phyloP scores from a whole-genome alignment of 53 echinoderm and acorn worm genomes.

The Holothuria leucospilota region DNA sequence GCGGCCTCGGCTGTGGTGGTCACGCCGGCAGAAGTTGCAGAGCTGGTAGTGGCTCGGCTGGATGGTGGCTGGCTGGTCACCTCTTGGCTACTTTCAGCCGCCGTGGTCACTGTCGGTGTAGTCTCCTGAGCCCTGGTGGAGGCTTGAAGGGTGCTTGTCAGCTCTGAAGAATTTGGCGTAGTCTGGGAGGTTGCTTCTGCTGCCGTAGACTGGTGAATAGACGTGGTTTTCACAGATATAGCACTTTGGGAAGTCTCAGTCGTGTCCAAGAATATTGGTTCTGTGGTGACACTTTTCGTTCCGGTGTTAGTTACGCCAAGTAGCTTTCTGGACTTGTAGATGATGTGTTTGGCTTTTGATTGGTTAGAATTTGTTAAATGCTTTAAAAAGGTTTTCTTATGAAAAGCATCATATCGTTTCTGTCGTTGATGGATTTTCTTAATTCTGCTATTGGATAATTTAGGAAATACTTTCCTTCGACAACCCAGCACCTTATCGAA shows the following conservation, averaged over 20 bases:
- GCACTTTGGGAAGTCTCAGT: background rate
- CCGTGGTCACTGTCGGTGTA: conserved; percentile 36
- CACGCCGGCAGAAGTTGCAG: background rate
- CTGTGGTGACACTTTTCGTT: too few relatives aligned
- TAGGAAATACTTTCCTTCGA: too few relatives aligned
- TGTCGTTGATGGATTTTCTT: too few relatives aligned
- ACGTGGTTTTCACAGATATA: background rate
- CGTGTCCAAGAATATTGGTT: background rate
- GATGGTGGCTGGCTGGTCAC: background rate
- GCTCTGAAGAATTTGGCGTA: background rate
- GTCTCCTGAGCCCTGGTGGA: conserved; percentile 10
- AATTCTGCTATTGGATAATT: too few relatives aligned
- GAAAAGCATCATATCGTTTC: too few relatives aligned
- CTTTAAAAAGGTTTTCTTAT: too few relatives aligned
- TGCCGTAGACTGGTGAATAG: background rate
- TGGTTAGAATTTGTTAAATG: too few relatives aligned
- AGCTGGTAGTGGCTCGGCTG: background rate
- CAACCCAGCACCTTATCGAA: too few relatives aligned
- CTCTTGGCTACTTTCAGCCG: background rate
- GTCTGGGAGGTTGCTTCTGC: background rate
- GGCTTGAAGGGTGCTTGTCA: background rate
- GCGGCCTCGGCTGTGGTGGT: background rate
- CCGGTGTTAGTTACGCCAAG: too few relatives aligned
- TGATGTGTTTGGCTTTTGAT: too few relatives aligned
- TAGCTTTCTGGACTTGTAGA: too few relatives aligned